phyloP scores from a whole-genome alignment of 2,797 vertebrate genomes.

The Acanthopagrus latus region DNA sequence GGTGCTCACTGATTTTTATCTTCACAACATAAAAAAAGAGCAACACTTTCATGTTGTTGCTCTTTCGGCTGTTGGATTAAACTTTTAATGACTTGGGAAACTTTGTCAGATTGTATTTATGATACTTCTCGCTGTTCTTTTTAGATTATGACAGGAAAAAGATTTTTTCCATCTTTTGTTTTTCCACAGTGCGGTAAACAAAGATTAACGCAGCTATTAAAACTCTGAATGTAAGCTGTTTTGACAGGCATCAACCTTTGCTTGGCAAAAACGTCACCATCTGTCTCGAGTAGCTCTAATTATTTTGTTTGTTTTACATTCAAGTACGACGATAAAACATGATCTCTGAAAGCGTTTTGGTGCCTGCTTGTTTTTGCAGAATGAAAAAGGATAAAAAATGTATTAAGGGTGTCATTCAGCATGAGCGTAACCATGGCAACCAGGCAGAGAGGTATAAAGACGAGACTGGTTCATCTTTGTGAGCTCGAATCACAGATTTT shows the following conservation, averaged over 20 bases:
- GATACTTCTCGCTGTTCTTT: neutral
- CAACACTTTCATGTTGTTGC: neutral
- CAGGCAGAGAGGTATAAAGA: slow-evolving; percentile 18
- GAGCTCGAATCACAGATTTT: neutral
- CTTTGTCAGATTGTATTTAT: neutral
- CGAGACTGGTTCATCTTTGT: slow-evolving; percentile 16
- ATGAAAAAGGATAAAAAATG: slow-evolving; percentile 30
- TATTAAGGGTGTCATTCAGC: slow-evolving; percentile 30
- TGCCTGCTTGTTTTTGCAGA: slow-evolving; percentile 22
- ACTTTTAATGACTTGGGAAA: slow-evolving; percentile 12
- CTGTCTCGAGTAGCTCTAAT: neutral
- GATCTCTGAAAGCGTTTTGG: slow-evolving; percentile 1
- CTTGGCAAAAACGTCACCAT: slow-evolving; percentile 1
- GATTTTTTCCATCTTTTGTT: neutral
- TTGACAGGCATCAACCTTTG: neutral
- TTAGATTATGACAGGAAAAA: neutral
- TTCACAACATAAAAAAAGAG: neutral
- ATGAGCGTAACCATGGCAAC: slow-evolving; percentile 50
- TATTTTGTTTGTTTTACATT: slow-evolving; percentile 4
- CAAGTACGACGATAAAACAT: neutral
- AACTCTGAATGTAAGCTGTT: neutral
- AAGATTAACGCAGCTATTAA: neutral
- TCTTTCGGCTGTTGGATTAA: neutral
- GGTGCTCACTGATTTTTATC: slow-evolving; percentile 13
- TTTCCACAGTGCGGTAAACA: neutral